Conservation (phyloP, 2,797 vertebrate species). For the Poeciliopsis paucimaculata region DNA sequence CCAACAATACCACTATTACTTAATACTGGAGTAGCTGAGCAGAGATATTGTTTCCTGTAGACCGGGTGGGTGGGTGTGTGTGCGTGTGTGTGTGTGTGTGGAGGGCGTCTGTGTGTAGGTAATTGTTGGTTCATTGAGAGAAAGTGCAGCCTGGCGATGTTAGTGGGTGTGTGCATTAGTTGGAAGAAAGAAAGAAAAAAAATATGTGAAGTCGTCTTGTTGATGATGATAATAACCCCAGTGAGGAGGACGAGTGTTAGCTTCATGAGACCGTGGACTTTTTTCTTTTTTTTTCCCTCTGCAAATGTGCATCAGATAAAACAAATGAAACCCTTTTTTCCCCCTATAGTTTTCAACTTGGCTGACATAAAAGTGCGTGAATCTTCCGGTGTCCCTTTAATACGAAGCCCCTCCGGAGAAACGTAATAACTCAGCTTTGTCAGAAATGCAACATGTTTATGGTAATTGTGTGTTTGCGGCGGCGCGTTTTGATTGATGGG, state of each 20-base stretch:
- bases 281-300: slow-evolving; percentile 41
- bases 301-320: slow-evolving; percentile 19
- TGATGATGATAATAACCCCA: slow-evolving; percentile 42
- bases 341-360: background rate
- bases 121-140: slow-evolving; percentile 59
- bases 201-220: slow-evolving; percentile 4
- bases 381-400: slow-evolving; percentile 21
- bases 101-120: slow-evolving; percentile 42
- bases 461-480: slow-evolving; percentile 31
- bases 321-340: background rate
- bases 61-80: slow-evolving; percentile 11
- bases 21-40: slow-evolving; percentile 62
- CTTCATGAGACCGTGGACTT: slow-evolving; percentile 34
- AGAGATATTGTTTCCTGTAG: slow-evolving; percentile 51
- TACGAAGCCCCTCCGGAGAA: slow-evolving; percentile 21
- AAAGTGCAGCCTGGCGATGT: slow-evolving; percentile 23
- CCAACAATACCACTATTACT: slow-evolving; percentile 52
- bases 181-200: background rate
- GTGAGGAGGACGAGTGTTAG: slow-evolving; percentile 14
- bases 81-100: background rate
- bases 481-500: slow-evolving; percentile 76
- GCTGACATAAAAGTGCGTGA: background rate
- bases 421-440: slow-evolving; percentile 22
- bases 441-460: slow-evolving; percentile 36
- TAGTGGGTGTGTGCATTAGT: slow-evolving; percentile 19